A percentile compares a stretch with the other conserved stretches of the same genome.
phyloP scores from a whole-genome alignment of 2,888 invertebrate species.

The Thecocarcelia acutangulata region DNA sequence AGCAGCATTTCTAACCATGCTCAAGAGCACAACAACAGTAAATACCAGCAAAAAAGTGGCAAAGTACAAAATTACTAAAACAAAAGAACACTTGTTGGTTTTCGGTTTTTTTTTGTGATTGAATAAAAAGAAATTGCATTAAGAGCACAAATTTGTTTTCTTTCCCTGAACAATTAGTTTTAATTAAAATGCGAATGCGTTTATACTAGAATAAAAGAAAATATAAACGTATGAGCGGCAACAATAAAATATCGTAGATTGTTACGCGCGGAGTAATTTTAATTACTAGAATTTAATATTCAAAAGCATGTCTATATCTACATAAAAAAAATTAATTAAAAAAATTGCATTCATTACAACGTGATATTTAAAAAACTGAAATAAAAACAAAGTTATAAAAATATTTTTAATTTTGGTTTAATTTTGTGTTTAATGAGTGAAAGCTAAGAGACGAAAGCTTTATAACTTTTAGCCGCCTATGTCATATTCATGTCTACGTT shows the following conservation, averaged over 20 bases:
- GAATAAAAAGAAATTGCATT: constrained; percentile 34
- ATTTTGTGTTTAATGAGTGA: too few species aligned
- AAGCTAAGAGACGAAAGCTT: too few species aligned
- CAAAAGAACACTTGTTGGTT: not conserved
- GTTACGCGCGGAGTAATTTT: constrained; percentile 23
- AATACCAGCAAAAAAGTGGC: constrained; percentile 5
- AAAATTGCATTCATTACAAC: too few species aligned
- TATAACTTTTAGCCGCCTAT: too few species aligned
- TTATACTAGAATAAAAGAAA: constrained; percentile 23
- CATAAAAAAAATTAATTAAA: too few species aligned
- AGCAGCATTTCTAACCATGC: constrained; percentile 7
- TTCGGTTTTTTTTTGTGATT: constrained; percentile 11
- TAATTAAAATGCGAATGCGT: constrained; percentile 58
- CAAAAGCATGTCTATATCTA: too few species aligned
- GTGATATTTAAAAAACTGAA: too few species aligned
- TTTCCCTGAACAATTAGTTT: constrained; percentile 60
- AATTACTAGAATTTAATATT: constrained; percentile 24
- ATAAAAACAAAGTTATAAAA: too few species aligned
- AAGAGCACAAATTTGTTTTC: constrained; percentile 33
- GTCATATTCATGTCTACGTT: too few species aligned
- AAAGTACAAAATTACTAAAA: constrained; percentile 12
- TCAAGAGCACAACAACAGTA: constrained; percentile 31
- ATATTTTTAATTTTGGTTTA: too few species aligned
- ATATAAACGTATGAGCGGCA: not conserved
- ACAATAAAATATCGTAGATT: not conserved